Base-by-base conservation (phyloP, 2,888 invertebrate genomes). In the Lamproptera curius region DNA sequence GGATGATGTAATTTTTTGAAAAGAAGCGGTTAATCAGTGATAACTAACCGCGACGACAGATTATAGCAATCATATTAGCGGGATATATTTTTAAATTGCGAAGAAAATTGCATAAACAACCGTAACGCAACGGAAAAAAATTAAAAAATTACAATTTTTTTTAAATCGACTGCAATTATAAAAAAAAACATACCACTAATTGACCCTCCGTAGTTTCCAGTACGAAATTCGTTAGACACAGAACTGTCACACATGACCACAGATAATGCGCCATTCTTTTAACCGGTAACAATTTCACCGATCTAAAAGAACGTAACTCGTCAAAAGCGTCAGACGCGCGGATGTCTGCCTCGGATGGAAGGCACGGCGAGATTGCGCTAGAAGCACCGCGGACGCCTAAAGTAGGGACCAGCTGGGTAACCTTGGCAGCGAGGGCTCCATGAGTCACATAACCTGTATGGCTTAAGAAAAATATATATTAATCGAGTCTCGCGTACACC, bases 381-480 rank as follows among this genome's bases (percentile, higher is more conserved):
- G 15, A 28, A 41, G 34, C 45, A 41, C 35, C 16, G 23, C 26
- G 42, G 16, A 58, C 60, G 61, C 55, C 61, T 64, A 62, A 56
- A 61, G 65, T 65, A 64, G 63, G 71, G 70, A 66, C 65, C 67
- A 57, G 67, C 63, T 63, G 55, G 53, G 33, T 67, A 74, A 62
- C 83, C 85, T 85, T 84, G 81, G 70, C 74, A 68, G 64, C 61
- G 70, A 71, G 73, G 68, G 66, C 79, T 73, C 65, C 68, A 67
- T 76, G 74, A 74, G 66, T 75, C 70, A 80, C 61, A 68, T 66
- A 63, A 62, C 59, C 20, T 57, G 57, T 57, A 56, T 60, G 28
- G 45, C 52, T 50, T 50, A 52, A 55, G 35, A 41, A 54, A 58
- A 59, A 47, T 49, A 33, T 39, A 14, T 28, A 40, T 40, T 40